A percentile compares a stretch with the other conserved stretches of the same genome.
phyloP scores from a whole-genome alignment of 1,140 invertebrate species.

The Platyura marginata region DNA sequence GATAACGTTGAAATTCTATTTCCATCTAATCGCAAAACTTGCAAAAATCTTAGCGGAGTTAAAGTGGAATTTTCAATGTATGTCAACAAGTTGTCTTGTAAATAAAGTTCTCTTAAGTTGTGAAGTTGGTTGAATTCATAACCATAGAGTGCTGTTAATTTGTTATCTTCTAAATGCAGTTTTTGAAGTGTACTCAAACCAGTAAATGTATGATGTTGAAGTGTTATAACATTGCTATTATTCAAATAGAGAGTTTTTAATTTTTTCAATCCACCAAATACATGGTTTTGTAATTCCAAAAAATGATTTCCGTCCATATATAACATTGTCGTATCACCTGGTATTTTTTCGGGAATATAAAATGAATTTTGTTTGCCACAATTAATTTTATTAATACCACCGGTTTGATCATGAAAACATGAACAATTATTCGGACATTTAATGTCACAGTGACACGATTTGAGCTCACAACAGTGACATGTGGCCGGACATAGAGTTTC shows the following conservation, averaged over 20 bases:
- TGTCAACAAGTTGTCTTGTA: slow-evolving; percentile 66
- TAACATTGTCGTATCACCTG: slow-evolving; percentile 75
- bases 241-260: slow-evolving; percentile 69
- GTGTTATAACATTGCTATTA: slow-evolving; percentile 53
- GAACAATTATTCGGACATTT: slow-evolving; percentile 67
- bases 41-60: slow-evolving; percentile 48
- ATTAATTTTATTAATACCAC: slow-evolving; percentile 71
- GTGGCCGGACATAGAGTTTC: slow-evolving; percentile 61
- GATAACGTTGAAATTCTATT: slow-evolving; percentile 50
- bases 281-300: slow-evolving; percentile 48
- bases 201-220: slow-evolving; percentile 74
- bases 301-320: slow-evolving; percentile 78
- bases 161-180: slow-evolving; percentile 73
- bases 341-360: slow-evolving; percentile 54
- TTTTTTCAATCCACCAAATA: slow-evolving; percentile 71
- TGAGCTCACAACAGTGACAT: slow-evolving; percentile 74
- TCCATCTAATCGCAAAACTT: slow-evolving; percentile 64
- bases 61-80: slow-evolving; percentile 67
- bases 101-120: slow-evolving; percentile 62
- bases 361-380: slow-evolving; percentile 45
- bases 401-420: slow-evolving; percentile 70
- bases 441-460: slow-evolving; percentile 71
- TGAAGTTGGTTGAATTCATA: slow-evolving; percentile 67
- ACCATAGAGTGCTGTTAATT: slow-evolving; percentile 51
- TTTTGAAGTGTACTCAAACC: slow-evolving; percentile 54